Conservation (phyloP, 2,888 invertebrate genomes). For the Prostheceraeus crozeri region DNA sequence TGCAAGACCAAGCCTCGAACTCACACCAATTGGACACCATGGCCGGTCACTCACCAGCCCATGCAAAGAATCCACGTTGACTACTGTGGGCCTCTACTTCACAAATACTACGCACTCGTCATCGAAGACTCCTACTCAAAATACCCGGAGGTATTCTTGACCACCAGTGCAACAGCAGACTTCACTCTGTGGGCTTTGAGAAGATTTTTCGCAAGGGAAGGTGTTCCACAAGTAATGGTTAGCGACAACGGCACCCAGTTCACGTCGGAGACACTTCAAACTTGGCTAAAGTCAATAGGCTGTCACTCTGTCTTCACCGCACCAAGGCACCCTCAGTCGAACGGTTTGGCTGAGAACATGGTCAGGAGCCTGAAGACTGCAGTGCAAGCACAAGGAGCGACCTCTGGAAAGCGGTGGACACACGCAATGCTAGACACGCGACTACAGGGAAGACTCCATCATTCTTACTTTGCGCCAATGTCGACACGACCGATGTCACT, state of each 20-base stretch:
- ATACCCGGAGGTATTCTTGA: slow-evolving; percentile 19
- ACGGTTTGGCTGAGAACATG: neutral
- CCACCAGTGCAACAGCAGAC: slow-evolving; percentile 6
- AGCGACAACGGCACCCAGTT: slow-evolving; percentile 16
- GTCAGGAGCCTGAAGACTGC: neutral
- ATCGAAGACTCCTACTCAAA: slow-evolving; percentile 10
- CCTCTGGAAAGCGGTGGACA: too few species aligned
- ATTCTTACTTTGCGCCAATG: too few species aligned
- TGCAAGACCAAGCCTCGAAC: slow-evolving; percentile 5
- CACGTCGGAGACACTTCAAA: neutral
- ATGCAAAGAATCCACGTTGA: slow-evolving; percentile 22
- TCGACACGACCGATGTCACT: too few species aligned
- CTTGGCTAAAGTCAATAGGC: slow-evolving; percentile 4
- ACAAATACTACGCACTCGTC: slow-evolving; percentile 1
- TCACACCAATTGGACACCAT: slow-evolving; percentile 11
- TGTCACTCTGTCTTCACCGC: neutral
- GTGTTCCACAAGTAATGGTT: neutral
- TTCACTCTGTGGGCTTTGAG: neutral
- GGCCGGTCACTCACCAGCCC: slow-evolving; percentile 9
- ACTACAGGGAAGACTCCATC: too few species aligned
- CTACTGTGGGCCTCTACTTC: neutral
- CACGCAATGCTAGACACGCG: too few species aligned
- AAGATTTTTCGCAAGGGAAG: slow-evolving; percentile 20
- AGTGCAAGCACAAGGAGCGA: too few species aligned
- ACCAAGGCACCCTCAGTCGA: slow-evolving; percentile 6